Base-by-base conservation (phyloP, 2,888 invertebrate genomes). In the Lasiommata megera region DNA sequence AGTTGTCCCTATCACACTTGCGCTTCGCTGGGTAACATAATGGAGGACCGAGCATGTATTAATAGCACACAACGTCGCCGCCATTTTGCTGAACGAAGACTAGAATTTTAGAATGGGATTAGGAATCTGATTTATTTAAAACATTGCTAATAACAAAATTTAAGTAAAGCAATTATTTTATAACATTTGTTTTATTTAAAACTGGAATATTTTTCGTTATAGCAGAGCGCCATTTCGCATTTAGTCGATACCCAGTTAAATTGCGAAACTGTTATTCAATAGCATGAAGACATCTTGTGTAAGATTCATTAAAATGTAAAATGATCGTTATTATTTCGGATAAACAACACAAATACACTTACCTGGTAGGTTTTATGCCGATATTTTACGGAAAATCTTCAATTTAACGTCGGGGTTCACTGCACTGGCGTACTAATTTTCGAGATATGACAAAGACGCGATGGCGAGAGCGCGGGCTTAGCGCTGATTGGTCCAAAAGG, bases 381-480 rank as follows among this genome's bases (percentile, higher is more conserved):
- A 74, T 80, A 78, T 72, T 79, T 79, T 79, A 77, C 81, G 82
- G 81, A 86, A 87, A 88, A 84, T 82, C 82, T 79, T 77, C 80
- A 80, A 85, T 88, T 86, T 84, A 80, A 83, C 81, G 82, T 82
- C 90, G 88, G 85, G 86, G 87, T 88, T 88, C 88, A 82, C 87
- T 86, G 85, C 86, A 84, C 86, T 80, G 80, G 78, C 80, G 88
- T 86, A 90, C 90, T 89, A 89, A 89, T 88, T 89, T 89, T 83
- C 88, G 78, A 89, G 89, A 87, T 87, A 88, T 82, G 85, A 87
- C 84, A 84, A 84, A 81, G 90, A 89, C 87, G 88, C 90, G 81
- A 75, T 85, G 84, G 85, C 84, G 80, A 84, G 87, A 89, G 88
- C 89, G 90, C 90, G 90, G 88, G 89, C 78, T 88, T 73, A 69